These are phyloP conservation scores for Malacosoma neustria DNA, from an alignment of 2,888 invertebrate genomes.

Conservation along the genomic window DNA sequence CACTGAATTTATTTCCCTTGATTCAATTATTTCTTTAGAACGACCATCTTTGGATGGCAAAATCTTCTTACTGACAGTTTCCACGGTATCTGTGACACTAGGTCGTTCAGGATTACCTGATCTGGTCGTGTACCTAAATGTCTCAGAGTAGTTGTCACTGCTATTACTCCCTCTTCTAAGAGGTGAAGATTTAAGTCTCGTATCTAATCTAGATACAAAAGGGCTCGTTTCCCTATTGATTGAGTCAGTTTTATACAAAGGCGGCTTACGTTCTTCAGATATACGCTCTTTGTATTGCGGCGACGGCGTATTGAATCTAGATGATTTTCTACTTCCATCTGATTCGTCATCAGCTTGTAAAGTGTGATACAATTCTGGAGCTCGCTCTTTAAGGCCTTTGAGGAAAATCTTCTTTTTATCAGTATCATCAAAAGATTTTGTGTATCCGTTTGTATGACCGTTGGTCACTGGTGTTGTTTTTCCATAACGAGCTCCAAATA, in stretches of 20 bases:
- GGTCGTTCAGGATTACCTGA: slow-evolving; percentile 80
- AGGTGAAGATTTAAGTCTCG: slow-evolving; percentile 58
- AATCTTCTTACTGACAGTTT: slow-evolving; percentile 80
- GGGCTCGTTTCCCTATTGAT: slow-evolving; percentile 64
- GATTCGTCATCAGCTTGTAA: slow-evolving; percentile 79
- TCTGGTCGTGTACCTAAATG: slow-evolving; percentile 80
- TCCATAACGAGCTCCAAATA: slow-evolving; percentile 72
- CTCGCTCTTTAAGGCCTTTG: slow-evolving; percentile 80
- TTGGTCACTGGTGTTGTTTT: slow-evolving; percentile 70
- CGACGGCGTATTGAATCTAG: slow-evolving; percentile 60
- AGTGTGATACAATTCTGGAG: slow-evolving; percentile 82
- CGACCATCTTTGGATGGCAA: slow-evolving; percentile 78
- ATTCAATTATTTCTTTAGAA: slow-evolving; percentile 80
- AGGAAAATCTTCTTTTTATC: slow-evolving; percentile 81
- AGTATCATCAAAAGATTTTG: slow-evolving; percentile 59
- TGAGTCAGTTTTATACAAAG: slow-evolving; percentile 64
- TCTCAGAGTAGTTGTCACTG: slow-evolving; percentile 82
- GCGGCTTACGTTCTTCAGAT: slow-evolving; percentile 58
- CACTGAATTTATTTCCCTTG: slow-evolving; percentile 80
- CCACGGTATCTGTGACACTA: slow-evolving; percentile 81
- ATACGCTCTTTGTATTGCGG: slow-evolving; percentile 65
- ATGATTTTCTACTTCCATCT: slow-evolving; percentile 60
- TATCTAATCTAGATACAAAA: slow-evolving; percentile 57
- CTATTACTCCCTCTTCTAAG: slow-evolving; percentile 79
- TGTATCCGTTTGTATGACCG: slow-evolving; percentile 61